A percentile compares a stretch with the other conserved stretches of the same genome.
phyloP scores from a whole-genome alignment of 2,888 invertebrate species.

The Euclidia mi region DNA sequence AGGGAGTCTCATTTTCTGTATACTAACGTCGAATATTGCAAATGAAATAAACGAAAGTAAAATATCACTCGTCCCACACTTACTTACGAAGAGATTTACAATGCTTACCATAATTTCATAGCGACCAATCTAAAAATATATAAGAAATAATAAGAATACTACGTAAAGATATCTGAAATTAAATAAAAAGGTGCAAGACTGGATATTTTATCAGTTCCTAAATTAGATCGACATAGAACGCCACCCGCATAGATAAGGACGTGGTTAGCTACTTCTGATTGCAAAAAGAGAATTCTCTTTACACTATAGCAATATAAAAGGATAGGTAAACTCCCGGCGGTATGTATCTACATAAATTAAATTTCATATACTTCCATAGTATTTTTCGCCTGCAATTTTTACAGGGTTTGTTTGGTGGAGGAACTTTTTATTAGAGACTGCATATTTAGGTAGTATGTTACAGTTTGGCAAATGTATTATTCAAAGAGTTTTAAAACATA shows the following conservation, averaged over 20 bases:
- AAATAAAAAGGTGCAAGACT: slow-evolving; percentile 43
- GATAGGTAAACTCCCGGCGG: neutral
- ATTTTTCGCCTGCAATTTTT: too few relatives aligned
- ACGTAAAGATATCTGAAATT: slow-evolving; percentile 30
- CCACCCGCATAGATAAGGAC: slow-evolving; percentile 63
- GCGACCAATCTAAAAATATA: too few relatives aligned
- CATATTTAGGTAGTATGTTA: too few relatives aligned
- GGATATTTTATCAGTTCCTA: slow-evolving; percentile 57
- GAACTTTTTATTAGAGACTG: neutral
- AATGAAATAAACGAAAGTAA: too few relatives aligned
- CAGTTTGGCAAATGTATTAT: too few relatives aligned
- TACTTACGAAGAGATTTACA: too few relatives aligned
- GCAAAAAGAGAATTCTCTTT: slow-evolving; percentile 53
- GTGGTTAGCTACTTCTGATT: slow-evolving; percentile 63
- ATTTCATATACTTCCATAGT: too few relatives aligned
- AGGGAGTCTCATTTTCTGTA: too few relatives aligned
- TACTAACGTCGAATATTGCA: too few relatives aligned
- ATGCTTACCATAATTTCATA: too few relatives aligned
- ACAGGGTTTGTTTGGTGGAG: too few relatives aligned
- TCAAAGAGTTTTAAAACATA: neutral
- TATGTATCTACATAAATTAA: slow-evolving; percentile 1
- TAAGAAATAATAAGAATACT: slow-evolving; percentile 4
- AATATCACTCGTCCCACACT: too few relatives aligned
- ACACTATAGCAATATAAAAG: slow-evolving; percentile 42
- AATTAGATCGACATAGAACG: slow-evolving; percentile 62